A percentile compares a stretch with the other conserved stretches of the same genome.
These are phyloP conservation scores for Eupelmus urozonus DNA, from an alignment of 2,888 invertebrate species.

Conservation along the genomic window DNA sequence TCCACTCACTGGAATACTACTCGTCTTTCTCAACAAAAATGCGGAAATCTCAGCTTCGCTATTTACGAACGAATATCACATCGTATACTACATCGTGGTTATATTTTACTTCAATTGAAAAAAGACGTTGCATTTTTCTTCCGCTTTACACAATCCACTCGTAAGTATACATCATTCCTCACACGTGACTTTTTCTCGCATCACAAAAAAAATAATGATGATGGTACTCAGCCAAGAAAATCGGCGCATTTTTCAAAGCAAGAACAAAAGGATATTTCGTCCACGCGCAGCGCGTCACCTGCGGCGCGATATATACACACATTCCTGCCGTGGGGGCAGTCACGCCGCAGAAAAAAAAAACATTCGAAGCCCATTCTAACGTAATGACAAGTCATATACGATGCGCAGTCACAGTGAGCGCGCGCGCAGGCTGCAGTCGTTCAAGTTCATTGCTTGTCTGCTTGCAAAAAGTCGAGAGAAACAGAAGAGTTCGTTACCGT, in stretches of 20 bases:
- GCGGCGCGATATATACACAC: constrained; percentile 26
- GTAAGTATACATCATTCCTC: no score
- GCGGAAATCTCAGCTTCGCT: constrained; percentile 23
- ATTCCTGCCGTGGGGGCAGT: neutral
- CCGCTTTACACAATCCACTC: no score
- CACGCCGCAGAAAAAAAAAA: neutral
- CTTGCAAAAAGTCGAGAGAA: neutral
- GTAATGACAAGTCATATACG: constrained; percentile 45
- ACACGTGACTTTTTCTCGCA: neutral
- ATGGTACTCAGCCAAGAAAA: neutral
- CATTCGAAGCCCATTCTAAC: constrained; percentile 11
- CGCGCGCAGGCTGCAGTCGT: neutral
- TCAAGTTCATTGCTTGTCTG: neutral
- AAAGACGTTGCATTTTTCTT: no score
- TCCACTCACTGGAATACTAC: no score
- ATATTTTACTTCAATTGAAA: neutral
- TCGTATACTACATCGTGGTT: neutral
- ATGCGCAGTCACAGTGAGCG: neutral
- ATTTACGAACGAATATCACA: no score
- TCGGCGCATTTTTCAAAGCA: neutral
- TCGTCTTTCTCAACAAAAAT: constrained; percentile 1
- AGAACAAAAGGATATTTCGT: constrained; percentile 8
- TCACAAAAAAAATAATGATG: neutral
- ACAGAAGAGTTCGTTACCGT: neutral
- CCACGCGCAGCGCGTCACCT: constrained; percentile 24